A percentile compares a stretch with the other conserved stretches of the same genome.
These are phyloP conservation scores for Ranitomeya imitator DNA, from an alignment of 2,113 vertebrate species.

Conservation along the genomic window DNA sequence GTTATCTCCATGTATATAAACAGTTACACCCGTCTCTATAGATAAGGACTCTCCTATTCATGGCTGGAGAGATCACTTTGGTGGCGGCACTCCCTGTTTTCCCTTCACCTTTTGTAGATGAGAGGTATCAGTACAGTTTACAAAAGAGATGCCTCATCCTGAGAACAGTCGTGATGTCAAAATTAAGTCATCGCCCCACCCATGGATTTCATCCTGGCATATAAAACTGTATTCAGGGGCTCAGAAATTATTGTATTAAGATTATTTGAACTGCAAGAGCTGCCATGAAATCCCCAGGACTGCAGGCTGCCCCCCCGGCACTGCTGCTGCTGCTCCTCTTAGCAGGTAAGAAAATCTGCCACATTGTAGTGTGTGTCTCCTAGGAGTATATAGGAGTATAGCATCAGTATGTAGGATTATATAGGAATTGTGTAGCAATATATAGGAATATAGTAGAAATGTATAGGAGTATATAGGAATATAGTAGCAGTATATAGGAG, in stretches of 20 bases:
- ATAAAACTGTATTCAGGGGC: conserved; percentile 7
- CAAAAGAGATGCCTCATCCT: conserved; percentile 8
- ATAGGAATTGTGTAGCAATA: no score
- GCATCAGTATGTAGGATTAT: no score
- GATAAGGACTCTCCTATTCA: neutral
- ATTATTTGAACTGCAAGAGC: neutral
- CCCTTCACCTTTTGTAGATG: neutral
- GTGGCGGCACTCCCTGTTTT: conserved; percentile 3
- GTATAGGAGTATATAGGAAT: no score
- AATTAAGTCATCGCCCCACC: conserved; percentile 9
- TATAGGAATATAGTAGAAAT: neutral
- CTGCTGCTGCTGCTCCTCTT: neutral
- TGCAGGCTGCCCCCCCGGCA: neutral
- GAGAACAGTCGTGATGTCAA: neutral
- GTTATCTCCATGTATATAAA: conserved; percentile 15
- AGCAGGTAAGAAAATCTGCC: neutral
- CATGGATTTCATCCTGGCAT: neutral
- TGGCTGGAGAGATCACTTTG: neutral
- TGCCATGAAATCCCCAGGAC: neutral
- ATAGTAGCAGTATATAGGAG: no score
- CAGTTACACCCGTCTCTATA: neutral
- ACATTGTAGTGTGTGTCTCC: neutral
- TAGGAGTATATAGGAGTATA: neutral
- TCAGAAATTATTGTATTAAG: neutral
- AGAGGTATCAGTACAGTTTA: conserved; percentile 5